phyloP scores from a whole-genome alignment of 2,888 invertebrate genomes.

The Galerucella calmariensis region DNA sequence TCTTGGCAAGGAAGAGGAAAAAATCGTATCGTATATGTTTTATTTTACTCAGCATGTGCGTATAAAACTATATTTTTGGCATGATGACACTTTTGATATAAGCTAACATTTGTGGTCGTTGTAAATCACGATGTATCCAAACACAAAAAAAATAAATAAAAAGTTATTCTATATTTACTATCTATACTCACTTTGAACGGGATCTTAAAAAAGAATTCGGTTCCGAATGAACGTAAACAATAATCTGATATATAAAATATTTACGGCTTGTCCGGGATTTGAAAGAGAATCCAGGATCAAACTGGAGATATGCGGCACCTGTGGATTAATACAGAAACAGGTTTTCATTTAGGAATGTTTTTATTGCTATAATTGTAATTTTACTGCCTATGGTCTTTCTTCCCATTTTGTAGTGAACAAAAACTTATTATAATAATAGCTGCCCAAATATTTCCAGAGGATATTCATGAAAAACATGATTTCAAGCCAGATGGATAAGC shows the following conservation, averaged over 20 bases:
- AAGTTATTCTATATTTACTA: conserved; percentile 52
- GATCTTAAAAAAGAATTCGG: conserved; percentile 27
- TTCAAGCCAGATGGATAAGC: no score
- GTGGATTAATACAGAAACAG: neutral
- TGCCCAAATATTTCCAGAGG: no score
- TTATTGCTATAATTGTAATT: neutral
- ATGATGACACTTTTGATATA: conserved; percentile 57
- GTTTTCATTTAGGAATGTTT: neutral
- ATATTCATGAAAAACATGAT: no score
- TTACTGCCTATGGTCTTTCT: no score
- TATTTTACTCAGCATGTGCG: conserved; percentile 51
- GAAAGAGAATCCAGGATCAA: neutral
- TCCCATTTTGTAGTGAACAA: no score
- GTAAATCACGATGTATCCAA: conserved; percentile 55
- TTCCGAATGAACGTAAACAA: conserved; percentile 36
- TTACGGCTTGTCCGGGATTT: neutral
- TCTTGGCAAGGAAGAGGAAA: conserved; percentile 42
- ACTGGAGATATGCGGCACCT: neutral
- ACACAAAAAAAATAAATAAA: conserved; percentile 47
- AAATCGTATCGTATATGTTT: conserved; percentile 45
- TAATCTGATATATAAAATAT: conserved; percentile 9
- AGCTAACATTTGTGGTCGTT: conserved; percentile 57
- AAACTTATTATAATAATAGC: no score
- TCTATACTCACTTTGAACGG: conserved; percentile 42
- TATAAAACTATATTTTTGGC: conserved; percentile 56